Base-by-base conservation (phyloP, 2,888 invertebrate species). In the Neoaliturus tenellus region DNA sequence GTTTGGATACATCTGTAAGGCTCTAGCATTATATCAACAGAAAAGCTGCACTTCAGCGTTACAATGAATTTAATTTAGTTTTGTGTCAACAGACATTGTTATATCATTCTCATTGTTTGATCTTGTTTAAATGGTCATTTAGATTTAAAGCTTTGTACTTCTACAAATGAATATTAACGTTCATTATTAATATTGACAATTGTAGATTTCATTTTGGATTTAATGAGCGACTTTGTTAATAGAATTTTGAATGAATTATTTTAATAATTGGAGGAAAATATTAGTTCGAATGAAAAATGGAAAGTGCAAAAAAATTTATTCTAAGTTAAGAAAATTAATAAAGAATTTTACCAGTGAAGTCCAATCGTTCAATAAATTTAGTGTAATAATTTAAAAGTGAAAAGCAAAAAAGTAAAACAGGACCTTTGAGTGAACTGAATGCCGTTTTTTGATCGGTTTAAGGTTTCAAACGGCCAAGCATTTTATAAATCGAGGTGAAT, bases 51-150 rank as follows among this genome's bases (percentile, higher is more conserved):
- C 55, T 55, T 20, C 23, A 62, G 12, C 8, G 62, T 14, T 28
- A 28, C 62, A 28, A 62, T 62, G 28, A 31, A 28, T 62, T 62
- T 62, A 62, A 62, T 62, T 62, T 31, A 14, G 4, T 62, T 31
- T 14, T 14, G 25, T 62, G 62, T 62, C 62, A 62, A 62, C 62
- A 62, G 14, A 62, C 62, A 28, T 62, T 8, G 62, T 28, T 62
- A 5, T 6, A 62, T 62, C 17, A 23, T 55, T 55, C 23, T 55
- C 55, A 39, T 51, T 51, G 6, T 51, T 51, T n/a, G 1, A 55
- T 20, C 23, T 55, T 55, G 44, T 44, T n/a, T n/a, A n/a, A n/a
- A n/a, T n/a, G n/a, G n/a, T 44, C 44, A 12, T 14, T 44, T 12
- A n/a, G n/a, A n/a, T 44, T 35, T 10, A 35, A 35, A 35, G 6